A percentile compares a stretch with the other conserved stretches of the same genome.
Evolutionary conservation across 2,113 vertebrate species (phyloP).

Genomic region (Rhombomys opimus): DNA sequence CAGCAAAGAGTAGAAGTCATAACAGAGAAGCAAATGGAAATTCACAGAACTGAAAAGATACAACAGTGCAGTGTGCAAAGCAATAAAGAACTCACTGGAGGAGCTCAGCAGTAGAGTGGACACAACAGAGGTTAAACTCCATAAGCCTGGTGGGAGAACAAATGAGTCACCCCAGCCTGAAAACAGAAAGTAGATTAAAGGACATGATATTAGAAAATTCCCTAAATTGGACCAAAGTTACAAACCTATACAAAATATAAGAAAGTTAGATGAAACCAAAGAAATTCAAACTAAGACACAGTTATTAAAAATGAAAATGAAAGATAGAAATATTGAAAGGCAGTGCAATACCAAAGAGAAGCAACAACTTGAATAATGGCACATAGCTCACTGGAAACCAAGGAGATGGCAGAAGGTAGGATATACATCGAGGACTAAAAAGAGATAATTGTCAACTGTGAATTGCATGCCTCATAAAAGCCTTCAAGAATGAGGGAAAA

Average conservation of each 20-base stretch:
- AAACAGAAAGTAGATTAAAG: not conserved
- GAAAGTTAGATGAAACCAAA: not conserved
- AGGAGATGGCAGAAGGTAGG: not conserved
- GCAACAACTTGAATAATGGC: not conserved
- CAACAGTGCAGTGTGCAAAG: not conserved
- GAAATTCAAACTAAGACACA: not conserved
- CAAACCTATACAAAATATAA: not conserved
- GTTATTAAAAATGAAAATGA: constrained; percentile 11
- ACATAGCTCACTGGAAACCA: not conserved
- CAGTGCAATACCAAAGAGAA: not conserved
- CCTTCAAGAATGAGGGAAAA: not conserved
- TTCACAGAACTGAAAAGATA: constrained; percentile 33
- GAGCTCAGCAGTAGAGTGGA: not conserved
- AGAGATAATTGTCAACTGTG: not conserved
- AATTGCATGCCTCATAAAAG: not conserved
- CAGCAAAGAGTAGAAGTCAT: not conserved
- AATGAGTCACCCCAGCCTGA: not conserved
- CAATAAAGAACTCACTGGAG: not conserved
- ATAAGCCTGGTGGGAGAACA: not conserved
- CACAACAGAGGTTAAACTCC: not conserved
- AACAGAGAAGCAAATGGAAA: constrained; percentile 25
- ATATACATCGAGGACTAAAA: not conserved
- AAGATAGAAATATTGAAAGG: not conserved
- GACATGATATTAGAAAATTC: not conserved
- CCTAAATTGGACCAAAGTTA: not conserved